phyloP scores from a whole-genome alignment of 2,888 invertebrate species.

The Tipula unca region DNA sequence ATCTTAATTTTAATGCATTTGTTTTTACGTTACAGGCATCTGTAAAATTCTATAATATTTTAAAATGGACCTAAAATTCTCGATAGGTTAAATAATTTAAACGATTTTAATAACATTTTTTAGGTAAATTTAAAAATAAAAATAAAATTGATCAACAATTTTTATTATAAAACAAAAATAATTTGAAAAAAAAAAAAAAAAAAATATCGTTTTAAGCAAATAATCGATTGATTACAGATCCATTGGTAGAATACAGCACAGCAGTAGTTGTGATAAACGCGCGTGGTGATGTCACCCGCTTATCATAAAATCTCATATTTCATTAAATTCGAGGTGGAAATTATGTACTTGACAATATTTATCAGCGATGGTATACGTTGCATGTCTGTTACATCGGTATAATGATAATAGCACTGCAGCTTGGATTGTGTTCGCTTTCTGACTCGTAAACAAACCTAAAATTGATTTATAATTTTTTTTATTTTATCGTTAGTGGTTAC shows the following conservation, averaged over 20 bases:
- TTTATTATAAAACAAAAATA: neutral
- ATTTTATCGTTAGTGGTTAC: too few relatives aligned
- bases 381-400: neutral
- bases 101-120: too few relatives aligned
- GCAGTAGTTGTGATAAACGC: neutral
- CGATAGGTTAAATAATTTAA: too few relatives aligned
- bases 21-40: too few relatives aligned
- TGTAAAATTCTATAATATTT: too few relatives aligned
- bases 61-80: too few relatives aligned
- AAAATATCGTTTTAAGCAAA: conserved; percentile 8
- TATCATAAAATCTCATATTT: conserved; percentile 10
- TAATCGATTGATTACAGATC: neutral
- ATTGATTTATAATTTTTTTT: neutral
- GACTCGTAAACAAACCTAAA: neutral
- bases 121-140: neutral
- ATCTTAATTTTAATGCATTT: too few relatives aligned
- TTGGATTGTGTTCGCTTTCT: neutral
- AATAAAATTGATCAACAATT: neutral
- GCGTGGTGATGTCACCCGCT: neutral
- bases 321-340: neutral
- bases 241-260: neutral
- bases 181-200: neutral
- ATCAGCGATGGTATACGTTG: neutral
- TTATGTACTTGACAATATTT: conserved; percentile 14
- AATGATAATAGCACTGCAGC: neutral